Evolutionary conservation across 2,113 vertebrate species (phyloP).

Genomic region (Rhabdomys dilectus): DNA sequence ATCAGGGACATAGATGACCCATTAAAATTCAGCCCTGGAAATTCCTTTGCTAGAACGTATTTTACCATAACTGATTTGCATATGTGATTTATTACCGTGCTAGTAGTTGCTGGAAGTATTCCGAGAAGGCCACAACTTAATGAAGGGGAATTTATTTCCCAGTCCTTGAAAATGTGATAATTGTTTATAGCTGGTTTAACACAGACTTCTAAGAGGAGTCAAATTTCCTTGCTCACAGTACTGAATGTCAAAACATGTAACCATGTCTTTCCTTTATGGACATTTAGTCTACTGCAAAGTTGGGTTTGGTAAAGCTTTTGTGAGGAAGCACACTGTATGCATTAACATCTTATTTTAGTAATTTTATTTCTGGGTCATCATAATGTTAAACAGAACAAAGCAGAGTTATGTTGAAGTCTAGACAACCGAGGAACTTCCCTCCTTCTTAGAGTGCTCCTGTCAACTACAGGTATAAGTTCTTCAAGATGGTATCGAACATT

Average conservation of each 20-base stretch:
- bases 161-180: not conserved
- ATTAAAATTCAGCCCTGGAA: not conserved
- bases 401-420: not conserved
- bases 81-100: not conserved
- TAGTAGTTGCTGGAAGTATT: not conserved
- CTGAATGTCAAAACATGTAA: not conserved
- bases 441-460: not conserved
- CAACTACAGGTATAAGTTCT: not conserved
- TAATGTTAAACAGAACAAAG: not conserved
- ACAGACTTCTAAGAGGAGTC: not conserved
- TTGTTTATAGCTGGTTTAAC: not conserved
- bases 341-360: not conserved
- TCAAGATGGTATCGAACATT: not conserved
- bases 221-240: fast-evolving
- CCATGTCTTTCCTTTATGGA: no score
- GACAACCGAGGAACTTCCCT: not conserved
- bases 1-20: not conserved
- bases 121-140: not conserved
- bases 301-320: no score
- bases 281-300: not conserved
- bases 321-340: not conserved
- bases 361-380: not conserved
- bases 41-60: not conserved
- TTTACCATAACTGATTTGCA: not conserved
- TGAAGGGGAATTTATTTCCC: not conserved